phyloP scores from a whole-genome alignment of 1,140 invertebrate genomes.

The Cherax quadricarinatus region DNA sequence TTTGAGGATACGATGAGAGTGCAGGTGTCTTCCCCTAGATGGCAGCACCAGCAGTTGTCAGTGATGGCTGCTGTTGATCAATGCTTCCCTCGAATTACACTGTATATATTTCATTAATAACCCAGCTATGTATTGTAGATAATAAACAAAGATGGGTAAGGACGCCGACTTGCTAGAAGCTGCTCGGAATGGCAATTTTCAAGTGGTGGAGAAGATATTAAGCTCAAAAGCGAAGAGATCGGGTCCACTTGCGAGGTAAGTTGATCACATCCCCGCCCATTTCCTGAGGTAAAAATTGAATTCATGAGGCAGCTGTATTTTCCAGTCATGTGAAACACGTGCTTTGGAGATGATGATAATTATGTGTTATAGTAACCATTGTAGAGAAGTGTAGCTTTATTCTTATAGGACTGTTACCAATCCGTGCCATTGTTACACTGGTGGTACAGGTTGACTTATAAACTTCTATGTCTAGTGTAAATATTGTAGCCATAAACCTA shows the following conservation, averaged over 20 bases:
- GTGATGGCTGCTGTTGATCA: conserved; percentile 70
- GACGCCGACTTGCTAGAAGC: conserved; percentile 97
- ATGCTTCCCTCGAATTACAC: conserved; percentile 60
- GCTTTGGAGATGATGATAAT: too few relatives aligned
- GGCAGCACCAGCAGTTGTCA: conserved; percentile 63
- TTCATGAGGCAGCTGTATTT: too few relatives aligned
- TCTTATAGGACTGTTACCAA: too few relatives aligned
- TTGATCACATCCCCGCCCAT: conserved; percentile 57
- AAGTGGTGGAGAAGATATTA: conserved; percentile 93
- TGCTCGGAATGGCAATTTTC: conserved; percentile 92
- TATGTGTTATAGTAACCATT: too few relatives aligned
- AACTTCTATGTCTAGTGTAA: too few relatives aligned
- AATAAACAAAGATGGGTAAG: conserved; percentile 90
- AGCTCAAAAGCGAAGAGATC: conserved; percentile 92
- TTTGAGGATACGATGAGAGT: background rate
- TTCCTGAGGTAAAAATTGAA: conserved; percentile 28
- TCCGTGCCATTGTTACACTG: too few relatives aligned
- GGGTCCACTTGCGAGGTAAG: conserved; percentile 93
- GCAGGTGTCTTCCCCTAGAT: conserved; percentile 19
- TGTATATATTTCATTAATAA: conserved; percentile 76
- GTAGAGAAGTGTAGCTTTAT: too few relatives aligned
- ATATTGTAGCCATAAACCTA: too few relatives aligned
- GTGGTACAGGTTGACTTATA: too few relatives aligned
- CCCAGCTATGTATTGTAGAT: conserved; percentile 78
- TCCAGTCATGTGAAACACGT: too few relatives aligned